phyloP scores from a whole-genome alignment of 2,888 invertebrate species.

The Rotaria magnacalcarata region DNA sequence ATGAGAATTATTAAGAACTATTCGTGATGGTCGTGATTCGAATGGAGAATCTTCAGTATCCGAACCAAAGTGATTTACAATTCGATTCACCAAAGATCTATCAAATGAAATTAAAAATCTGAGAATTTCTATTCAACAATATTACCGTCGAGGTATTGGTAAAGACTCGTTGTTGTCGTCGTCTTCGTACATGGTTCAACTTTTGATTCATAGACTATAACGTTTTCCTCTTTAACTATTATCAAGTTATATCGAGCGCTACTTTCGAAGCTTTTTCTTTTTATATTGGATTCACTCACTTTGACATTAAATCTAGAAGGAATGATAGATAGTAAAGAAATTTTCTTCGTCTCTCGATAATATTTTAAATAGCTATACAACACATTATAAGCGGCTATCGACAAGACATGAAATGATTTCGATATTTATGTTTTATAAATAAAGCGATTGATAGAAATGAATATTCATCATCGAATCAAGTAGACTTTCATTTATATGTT shows the following conservation, averaged over 20 bases:
- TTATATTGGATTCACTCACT: no score
- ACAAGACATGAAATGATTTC: no score
- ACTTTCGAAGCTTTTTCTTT: not conserved
- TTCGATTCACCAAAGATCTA: not conserved
- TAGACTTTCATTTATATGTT: no score
- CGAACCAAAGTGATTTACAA: not conserved
- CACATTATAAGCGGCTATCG: no score
- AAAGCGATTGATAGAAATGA: no score
- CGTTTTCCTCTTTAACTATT: not conserved
- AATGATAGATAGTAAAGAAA: no score
- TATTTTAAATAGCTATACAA: no score
- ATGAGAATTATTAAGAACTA: not conserved
- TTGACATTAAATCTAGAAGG: no score
- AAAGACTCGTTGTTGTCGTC: not conserved
- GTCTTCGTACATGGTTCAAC: not conserved
- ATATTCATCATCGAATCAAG: no score
- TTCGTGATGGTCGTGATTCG: not conserved
- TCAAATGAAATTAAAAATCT: not conserved
- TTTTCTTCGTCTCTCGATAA: no score
- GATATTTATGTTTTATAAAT: no score
- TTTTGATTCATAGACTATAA: not conserved
- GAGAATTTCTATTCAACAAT: not conserved
- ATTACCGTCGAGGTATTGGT: slow-evolving; percentile 7
- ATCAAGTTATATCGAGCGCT: no score
- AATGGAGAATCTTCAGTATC: not conserved